phyloP scores from a whole-genome alignment of 1,140 invertebrate species.

The Formica exsecta region DNA sequence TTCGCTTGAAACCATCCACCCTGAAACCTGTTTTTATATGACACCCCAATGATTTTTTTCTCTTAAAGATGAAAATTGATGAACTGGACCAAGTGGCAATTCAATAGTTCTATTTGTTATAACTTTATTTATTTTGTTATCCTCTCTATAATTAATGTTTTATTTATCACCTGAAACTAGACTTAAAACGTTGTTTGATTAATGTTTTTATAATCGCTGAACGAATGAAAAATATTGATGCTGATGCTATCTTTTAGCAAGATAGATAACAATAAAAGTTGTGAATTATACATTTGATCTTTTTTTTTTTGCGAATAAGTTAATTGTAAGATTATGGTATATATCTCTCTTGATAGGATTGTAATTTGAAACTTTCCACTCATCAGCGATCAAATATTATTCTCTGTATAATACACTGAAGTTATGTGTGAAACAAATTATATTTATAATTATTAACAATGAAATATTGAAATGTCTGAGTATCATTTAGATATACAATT shows the following conservation, averaged over 20 bases:
- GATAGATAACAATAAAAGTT: constrained; percentile 25
- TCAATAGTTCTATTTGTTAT: constrained; percentile 54
- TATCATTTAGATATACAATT: constrained; percentile 39
- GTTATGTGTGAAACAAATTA: constrained; percentile 80
- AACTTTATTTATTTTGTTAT: constrained; percentile 50
- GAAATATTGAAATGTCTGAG: constrained; percentile 70
- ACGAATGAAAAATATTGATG: constrained; percentile 18
- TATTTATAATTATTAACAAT: constrained; percentile 82
- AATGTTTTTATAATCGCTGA: constrained; percentile 66
- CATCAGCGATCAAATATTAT: constrained; percentile 72
- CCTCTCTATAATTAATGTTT: not conserved
- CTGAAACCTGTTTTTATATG: constrained; percentile 33
- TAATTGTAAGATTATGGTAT: constrained; percentile 51
- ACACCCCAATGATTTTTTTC: constrained; percentile 12
- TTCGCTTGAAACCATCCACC: not conserved
- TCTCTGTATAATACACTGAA: constrained; percentile 80
- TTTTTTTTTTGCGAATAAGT: constrained; percentile 50
- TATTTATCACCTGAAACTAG: constrained; percentile 53
- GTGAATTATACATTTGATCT: constrained; percentile 18
- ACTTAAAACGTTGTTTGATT: constrained; percentile 31
- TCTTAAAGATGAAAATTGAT: constrained; percentile 42
- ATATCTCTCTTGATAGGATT: constrained; percentile 60
- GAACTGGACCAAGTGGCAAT: constrained; percentile 49
- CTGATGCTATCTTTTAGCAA: constrained; percentile 36
- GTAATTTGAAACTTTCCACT: constrained; percentile 42